Evolutionary conservation across 2,888 invertebrate genomes (phyloP).

Genomic region (Azorinus chamasolen): DNA sequence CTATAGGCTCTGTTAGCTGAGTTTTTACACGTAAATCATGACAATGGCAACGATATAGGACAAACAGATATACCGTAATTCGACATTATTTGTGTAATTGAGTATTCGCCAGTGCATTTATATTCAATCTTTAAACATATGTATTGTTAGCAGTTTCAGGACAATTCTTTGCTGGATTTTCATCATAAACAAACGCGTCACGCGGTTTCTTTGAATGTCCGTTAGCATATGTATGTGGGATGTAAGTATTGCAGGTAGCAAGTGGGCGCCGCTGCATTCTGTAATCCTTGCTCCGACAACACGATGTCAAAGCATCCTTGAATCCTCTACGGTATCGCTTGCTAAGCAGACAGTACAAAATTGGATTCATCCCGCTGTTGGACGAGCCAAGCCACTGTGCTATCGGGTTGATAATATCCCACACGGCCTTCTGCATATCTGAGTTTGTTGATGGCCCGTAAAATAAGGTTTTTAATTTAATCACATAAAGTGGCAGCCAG

Average conservation of each 20-base stretch:
- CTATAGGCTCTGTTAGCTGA: too few relatives aligned
- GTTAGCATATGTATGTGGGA: slow-evolving; percentile 3
- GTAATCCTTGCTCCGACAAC: slow-evolving; percentile 19
- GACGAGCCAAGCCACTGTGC: slow-evolving; percentile 98
- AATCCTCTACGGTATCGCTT: slow-evolving; percentile 97
- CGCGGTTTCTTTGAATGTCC: neutral
- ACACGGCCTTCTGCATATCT: slow-evolving; percentile 88
- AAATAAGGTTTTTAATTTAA: slow-evolving; percentile 91
- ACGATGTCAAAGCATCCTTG: slow-evolving; percentile 65
- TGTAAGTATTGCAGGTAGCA: slow-evolving; percentile 36
- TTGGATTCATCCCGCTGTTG: slow-evolving; percentile 98
- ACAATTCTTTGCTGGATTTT: neutral
- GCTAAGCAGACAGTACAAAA: slow-evolving; percentile 97
- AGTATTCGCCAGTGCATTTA: too few relatives aligned
- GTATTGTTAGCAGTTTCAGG: slow-evolving; percentile 5
- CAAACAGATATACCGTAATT: too few relatives aligned
- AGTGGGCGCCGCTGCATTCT: slow-evolving; percentile 35
- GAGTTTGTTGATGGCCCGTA: slow-evolving; percentile 38
- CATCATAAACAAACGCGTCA: slow-evolving; percentile 8
- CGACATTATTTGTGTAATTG: too few relatives aligned
- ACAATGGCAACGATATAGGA: too few relatives aligned
- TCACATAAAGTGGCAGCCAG: slow-evolving; percentile 96
- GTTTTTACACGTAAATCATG: too few relatives aligned
- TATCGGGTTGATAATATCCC: slow-evolving; percentile 92
- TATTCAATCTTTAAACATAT: slow-evolving; percentile 16